Conservation (phyloP, 2,113 vertebrate species). For the Aspidoscelis tigris region DNA sequence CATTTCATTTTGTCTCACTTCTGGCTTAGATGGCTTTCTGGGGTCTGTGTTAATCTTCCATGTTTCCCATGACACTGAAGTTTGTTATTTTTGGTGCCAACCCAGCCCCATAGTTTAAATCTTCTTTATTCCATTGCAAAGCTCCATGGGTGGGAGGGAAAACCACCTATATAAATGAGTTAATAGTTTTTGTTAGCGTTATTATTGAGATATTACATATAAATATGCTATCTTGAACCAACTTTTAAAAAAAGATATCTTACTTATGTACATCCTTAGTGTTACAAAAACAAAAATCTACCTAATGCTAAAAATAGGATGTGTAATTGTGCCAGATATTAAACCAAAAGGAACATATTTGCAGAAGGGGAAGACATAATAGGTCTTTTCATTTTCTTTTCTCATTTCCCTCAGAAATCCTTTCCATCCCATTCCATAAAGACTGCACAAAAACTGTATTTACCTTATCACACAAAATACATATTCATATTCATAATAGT, state of each 20-base stretch:
- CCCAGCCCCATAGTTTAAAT: not conserved
- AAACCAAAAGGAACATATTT: not conserved
- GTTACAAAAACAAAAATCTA: slow-evolving; percentile 49
- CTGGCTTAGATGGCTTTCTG: not conserved
- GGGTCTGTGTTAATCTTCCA: not conserved
- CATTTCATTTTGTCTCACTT: slow-evolving; percentile 17
- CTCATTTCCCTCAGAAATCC: not conserved
- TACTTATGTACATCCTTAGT: slow-evolving; percentile 5
- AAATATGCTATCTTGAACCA: not conserved
- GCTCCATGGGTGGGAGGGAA: not conserved
- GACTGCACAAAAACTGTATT: not conserved
- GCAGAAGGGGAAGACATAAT: not conserved
- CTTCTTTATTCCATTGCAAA: slow-evolving; percentile 35
- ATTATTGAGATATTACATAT: slow-evolving; percentile 1
- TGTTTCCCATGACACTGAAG: not conserved
- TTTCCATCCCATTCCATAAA: not conserved
- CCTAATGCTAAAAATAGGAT: slow-evolving; percentile 10
- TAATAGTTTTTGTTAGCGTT: not conserved
- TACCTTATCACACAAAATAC: not conserved
- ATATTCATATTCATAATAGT: not conserved
- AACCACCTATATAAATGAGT: not conserved
- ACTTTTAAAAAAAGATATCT: slow-evolving; percentile 39
- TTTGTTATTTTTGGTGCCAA: not conserved
- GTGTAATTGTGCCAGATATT: not conserved
- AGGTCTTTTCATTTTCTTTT: not conserved